Percentiles rank a stretch among this genome's conserved stretches.
Conservation (phyloP, 2,113 vertebrate species). For the Ciconia stormi region DNA sequence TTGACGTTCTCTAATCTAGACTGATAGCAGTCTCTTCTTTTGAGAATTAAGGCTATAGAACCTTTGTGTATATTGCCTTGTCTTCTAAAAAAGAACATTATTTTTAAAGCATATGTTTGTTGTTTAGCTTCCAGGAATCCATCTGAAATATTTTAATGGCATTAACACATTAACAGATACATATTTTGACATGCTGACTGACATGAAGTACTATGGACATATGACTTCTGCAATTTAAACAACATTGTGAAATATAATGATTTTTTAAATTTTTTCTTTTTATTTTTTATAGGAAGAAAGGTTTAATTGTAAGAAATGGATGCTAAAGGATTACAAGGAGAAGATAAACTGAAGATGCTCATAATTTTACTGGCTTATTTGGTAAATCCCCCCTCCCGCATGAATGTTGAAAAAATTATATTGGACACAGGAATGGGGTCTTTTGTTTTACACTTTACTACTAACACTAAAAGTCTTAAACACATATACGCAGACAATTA, state of each 20-base stretch:
- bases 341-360: constrained; percentile 44
- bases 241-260: not conserved
- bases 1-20: not conserved
- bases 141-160: not conserved
- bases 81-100: not conserved
- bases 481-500: not conserved
- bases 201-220: not conserved
- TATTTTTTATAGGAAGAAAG: not conserved
- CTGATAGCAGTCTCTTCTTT: not conserved
- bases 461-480: not conserved
- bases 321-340: not conserved
- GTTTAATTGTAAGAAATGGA: constrained; percentile 59
- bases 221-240: not conserved
- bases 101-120: not conserved
- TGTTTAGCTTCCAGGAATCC: not conserved
- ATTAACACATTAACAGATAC: not conserved
- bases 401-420: not conserved
- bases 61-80: not conserved
- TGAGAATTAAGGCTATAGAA: not conserved
- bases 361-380: constrained; percentile 58
- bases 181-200: not conserved
- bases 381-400: constrained; percentile 63
- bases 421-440: not conserved
- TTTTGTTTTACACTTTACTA: not conserved
- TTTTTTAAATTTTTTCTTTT: not conserved